Percentiles rank a stretch among this genome's conserved stretches.
Evolutionary conservation across 2,888 invertebrate genomes (phyloP).

Genomic region (Labia minor): DNA sequence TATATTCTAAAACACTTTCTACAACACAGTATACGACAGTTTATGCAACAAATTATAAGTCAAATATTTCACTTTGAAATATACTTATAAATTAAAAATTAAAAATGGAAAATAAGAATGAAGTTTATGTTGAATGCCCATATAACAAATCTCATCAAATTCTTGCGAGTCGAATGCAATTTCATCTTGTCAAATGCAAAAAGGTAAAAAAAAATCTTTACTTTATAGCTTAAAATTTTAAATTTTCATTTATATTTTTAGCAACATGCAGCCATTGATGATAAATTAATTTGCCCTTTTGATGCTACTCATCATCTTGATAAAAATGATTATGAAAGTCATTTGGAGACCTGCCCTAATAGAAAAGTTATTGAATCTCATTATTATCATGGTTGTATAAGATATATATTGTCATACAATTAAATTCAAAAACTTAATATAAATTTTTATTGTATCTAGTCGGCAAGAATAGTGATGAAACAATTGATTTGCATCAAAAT

Average conservation of each 20-base stretch:
- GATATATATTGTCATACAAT: neutral
- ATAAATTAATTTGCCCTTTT: conserved; percentile 33
- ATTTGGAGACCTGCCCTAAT: conserved; percentile 30
- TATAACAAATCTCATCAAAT: conserved; percentile 32
- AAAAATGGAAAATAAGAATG: too few relatives aligned
- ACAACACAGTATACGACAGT: too few relatives aligned
- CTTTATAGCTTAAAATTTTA: neutral
- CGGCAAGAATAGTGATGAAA: neutral
- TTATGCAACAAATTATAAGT: too few relatives aligned
- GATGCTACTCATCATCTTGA: conserved; percentile 33
- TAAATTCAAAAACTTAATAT: neutral
- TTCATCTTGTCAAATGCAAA: conserved; percentile 34
- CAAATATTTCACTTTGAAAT: too few relatives aligned
- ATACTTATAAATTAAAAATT: too few relatives aligned
- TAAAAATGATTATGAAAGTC: conserved; percentile 30
- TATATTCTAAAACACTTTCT: too few relatives aligned
- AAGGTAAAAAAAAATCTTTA: conserved; percentile 30
- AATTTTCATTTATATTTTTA: conserved; percentile 21
- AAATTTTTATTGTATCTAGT: neutral
- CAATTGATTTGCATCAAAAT: neutral
- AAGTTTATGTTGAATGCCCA: too few relatives aligned
- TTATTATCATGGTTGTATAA: neutral
- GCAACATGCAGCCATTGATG: conserved; percentile 23
- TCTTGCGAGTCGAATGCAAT: conserved; percentile 31
- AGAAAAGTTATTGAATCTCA: conserved; percentile 17